Base-by-base conservation (phyloP, 2,797 vertebrate genomes). In the Balearica regulorum region DNA sequence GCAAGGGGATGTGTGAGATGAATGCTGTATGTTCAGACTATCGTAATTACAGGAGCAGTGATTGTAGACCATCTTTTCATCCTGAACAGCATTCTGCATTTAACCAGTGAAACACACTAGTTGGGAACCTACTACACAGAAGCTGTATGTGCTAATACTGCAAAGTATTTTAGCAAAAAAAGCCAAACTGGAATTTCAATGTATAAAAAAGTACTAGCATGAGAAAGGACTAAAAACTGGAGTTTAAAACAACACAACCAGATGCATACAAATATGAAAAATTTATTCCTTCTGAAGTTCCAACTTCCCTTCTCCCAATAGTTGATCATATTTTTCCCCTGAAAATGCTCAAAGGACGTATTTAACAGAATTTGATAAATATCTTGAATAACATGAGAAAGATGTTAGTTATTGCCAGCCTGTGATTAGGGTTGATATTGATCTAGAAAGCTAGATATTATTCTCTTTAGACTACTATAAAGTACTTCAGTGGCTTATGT, bases 1-100 rank as follows among this genome's bases (percentile, higher is more conserved):
- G 29, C 2, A 1, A 62, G 57, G 28, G 5, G 9, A 14, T 0
- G 1, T 13, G 19, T 6, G 14, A 16, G 11, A 5, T 0, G 3
- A 75, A 43, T 1, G 8, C 21, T 5, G 0, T 3, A 1, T 10
- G 41, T n/a, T 43, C 75, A 66, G 46, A 19, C 29, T 29, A 4
- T 3, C 7, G 0, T 46, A 25, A 35, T 28, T 26, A 13, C 31
- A 29, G 66, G 12, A 46, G 9, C 3, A 24, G 31, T 3, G 41
- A 16, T 6, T 48, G 31, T 10, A 55, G 66, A 37, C 11, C 55
- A 24, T 8, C 60, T 65, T 82, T 39, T 51, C 35, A 33, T 13
- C 44, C 48, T 33, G 37, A 18, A 17, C 21, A 75, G 25, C 3
- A 22, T 18, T 71, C 49, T 68, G 61, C 41, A 31, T 55, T 51